Base-by-base conservation (phyloP, 2,888 invertebrate genomes). In the Heliconius ethilla region DNA sequence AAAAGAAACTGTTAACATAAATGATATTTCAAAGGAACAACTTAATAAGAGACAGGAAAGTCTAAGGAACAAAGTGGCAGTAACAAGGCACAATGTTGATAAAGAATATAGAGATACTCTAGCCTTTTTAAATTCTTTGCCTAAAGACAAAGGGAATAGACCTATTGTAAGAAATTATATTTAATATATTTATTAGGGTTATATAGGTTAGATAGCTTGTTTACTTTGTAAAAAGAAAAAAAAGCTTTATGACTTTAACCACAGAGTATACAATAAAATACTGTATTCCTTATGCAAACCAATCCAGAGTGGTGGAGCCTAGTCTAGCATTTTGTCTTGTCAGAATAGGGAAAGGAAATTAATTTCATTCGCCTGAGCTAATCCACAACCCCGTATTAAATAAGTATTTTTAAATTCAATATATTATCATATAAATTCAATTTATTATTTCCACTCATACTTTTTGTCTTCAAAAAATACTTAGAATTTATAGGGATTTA, bases 21-120 rank as follows among this genome's bases (percentile, higher is more conserved):
- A 79, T 13, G 79, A 84, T 15, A 69, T 75, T 7, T 85, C 84
- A 67, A 85, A 86, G 37, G 85, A 85, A 63, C 85, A 88, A 29
- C 84, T 86, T 33, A 84, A 86, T 25, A 90, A 86, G 62, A 89
- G 86, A 80, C 78, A 87, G n/a, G 87, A 89, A 76, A 87, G 90
- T 66, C 84, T 87, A 82, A 89, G 91, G 77, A 89, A 86, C 80
- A 93, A 88, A 85, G 85, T 94, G 72, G 94, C 94, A 15, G 84
- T 92, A 83, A 88, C 98, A 81, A 97, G 97, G 88, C 95, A 98
- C 83, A 95, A 97, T 86, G 89, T 94, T 69, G 93, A 94, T 77
- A 93, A 92, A 78, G 94, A 95, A 82, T 94, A 92, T 81, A 89
- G 87, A 78, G 93, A 94, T 76, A 94, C 94, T 62, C 88, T 94